phyloP scores from a whole-genome alignment of 2,888 invertebrate species.

The Icerya purchasi region DNA sequence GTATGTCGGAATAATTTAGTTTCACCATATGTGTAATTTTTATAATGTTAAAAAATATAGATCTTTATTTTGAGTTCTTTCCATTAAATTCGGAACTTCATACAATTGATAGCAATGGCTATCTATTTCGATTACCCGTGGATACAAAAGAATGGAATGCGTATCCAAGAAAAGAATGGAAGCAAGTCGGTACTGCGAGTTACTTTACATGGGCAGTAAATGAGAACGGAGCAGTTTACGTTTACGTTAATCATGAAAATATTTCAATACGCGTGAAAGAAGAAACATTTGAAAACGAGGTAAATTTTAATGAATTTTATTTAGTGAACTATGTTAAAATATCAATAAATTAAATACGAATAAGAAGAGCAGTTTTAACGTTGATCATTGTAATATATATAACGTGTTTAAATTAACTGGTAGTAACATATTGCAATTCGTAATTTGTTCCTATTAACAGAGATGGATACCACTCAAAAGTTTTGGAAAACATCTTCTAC shows the following conservation, averaged over 20 bases:
- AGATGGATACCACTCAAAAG: slow-evolving; percentile 81
- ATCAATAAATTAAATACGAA: too few species aligned
- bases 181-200: slow-evolving; percentile 62
- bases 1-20: too few species aligned
- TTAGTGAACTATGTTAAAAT: too few species aligned
- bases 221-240: slow-evolving; percentile 77
- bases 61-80: too few species aligned
- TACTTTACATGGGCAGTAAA: slow-evolving; percentile 84
- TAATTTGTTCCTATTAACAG: slow-evolving; percentile 28
- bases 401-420: neutral
- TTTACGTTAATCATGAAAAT: slow-evolving; percentile 72
- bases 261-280: slow-evolving; percentile 76
- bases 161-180: slow-evolving; percentile 52
- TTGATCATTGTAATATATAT: neutral
- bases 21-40: too few species aligned
- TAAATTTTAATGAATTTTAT: too few species aligned
- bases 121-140: slow-evolving; percentile 64
- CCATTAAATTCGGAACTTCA: slow-evolving; percentile 34
- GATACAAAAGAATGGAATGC: slow-evolving; percentile 66
- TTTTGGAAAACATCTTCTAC: slow-evolving; percentile 58
- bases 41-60: too few species aligned
- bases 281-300: slow-evolving; percentile 80
- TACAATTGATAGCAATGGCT: slow-evolving; percentile 68
- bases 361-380: too few species aligned
- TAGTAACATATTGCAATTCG: slow-evolving; percentile 16